Base-by-base conservation (phyloP, 2,888 invertebrate species). In the Boloria selene region DNA sequence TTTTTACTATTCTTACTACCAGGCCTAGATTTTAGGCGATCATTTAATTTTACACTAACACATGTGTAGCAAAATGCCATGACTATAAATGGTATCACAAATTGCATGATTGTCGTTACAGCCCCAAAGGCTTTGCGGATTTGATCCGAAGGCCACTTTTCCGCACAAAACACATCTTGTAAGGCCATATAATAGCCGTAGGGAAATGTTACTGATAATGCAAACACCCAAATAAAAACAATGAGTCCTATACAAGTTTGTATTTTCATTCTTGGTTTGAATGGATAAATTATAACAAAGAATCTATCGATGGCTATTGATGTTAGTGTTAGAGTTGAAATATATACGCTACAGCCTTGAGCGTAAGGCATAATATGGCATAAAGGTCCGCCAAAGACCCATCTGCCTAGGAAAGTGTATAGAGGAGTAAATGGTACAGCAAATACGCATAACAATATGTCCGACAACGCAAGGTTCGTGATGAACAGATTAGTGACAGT, bases 401-500 rank as follows among this genome's bases (percentile, higher is more conserved):
- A 98, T 77, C 95, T 93, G 50, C 94, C 95, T 70, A 97, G 91
- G 83, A 97, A 97, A 53, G 96, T 96, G 87, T 97, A 97, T 61
- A 97, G 92, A 4, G 98, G 98, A 0, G 98, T 98, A 86, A 98
- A 96, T 71, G 98, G 98, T 52, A 98, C 96, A 13, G 97, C 96
- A 77, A 98, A 94, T 53, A 96, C 93, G 82, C 97, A 97, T 72
- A 98, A 94, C 60, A 98, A 89, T 73, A 98, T 95, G 84, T 98
- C 98, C 53, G 97, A 96, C 71, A 97, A 90, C 31, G 98, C 98
- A 74, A 98, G 92, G 87, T 98, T 98, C 76, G 96, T 96, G 87
- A 98, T 98, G 91, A 98, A 98, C 69, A 97, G 94, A 88, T 98
- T 98, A 71, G 98, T 98, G 72, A 98, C 97, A 0, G 97, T 97